Conservation (phyloP, 2,797 vertebrate species). For the Gymnoscopelus microlampas region DNA sequence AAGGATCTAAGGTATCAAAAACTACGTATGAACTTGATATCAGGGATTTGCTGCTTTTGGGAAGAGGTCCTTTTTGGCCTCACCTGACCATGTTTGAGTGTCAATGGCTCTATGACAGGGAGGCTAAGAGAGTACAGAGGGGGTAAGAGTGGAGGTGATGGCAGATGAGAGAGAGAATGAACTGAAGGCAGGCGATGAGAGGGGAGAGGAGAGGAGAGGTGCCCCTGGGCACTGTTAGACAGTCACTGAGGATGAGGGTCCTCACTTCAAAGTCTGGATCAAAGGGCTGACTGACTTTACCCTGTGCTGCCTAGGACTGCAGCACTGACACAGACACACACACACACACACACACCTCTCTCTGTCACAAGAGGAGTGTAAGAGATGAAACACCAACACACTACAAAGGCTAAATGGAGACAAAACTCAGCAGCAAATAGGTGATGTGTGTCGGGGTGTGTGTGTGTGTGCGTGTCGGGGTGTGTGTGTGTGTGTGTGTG, state of each 20-base stretch:
- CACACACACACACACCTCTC: slow-evolving; percentile 37
- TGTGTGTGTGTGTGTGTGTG: neutral
- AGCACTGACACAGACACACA: slow-evolving; percentile 11
- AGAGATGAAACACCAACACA: slow-evolving; percentile 60
- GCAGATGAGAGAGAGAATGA: neutral
- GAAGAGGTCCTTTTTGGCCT: neutral
- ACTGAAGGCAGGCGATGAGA: slow-evolving; percentile 65
- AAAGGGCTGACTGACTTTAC: slow-evolving; percentile 54
- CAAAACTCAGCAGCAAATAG: slow-evolving; percentile 48
- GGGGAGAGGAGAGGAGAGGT: slow-evolving; percentile 36
- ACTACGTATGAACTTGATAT: neutral
- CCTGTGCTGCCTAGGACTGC: slow-evolving; percentile 14
- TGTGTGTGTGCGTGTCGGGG: neutral
- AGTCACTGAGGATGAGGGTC: slow-evolving; percentile 69
- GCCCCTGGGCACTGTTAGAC: slow-evolving; percentile 59
- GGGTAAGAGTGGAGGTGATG: slow-evolving; percentile 62
- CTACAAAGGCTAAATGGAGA: slow-evolving; percentile 65
- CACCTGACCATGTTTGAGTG: neutral
- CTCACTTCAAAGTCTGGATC: slow-evolving; percentile 72
- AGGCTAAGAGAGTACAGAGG: slow-evolving; percentile 45
- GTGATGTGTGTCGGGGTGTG: slow-evolving; percentile 40
- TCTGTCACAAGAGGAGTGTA: slow-evolving; percentile 28
- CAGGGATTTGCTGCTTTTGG: neutral
- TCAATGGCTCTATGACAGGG: slow-evolving; percentile 28
- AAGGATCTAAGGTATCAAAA: slow-evolving; percentile 6